Evolutionary conservation across 2,797 vertebrate genomes (phyloP), one percentile per base, ranked within the genome.

Genomic region (Sparus aurata): DNA sequence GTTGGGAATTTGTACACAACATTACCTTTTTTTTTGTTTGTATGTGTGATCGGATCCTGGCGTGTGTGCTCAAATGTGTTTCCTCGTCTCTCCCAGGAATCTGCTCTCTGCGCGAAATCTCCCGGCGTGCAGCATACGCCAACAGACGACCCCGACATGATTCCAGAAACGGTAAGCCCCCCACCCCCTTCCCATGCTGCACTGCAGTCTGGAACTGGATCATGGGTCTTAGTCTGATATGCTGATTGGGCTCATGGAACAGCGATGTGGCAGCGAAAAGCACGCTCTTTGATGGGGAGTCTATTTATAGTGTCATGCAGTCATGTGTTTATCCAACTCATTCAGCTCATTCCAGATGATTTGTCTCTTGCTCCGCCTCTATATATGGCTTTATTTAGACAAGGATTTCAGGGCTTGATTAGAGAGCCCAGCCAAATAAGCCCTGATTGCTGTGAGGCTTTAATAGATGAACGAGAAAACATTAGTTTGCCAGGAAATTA

Each of bases 271-370:
- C 89, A 83, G 81, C 17, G 59, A 92, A 8, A 8, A 79, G 85
- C 87, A 52, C 81, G 79, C 61, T 84, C 86, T 90, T 91, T 89
- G 91, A 91, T 86, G 88, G 83, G 30, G 71, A 70, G 73, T 87
- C 92, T 94, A 94, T 94, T 94, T 93, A 94, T 94, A 94, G 91
- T 83, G 67, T 69, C 66, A 80, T 89, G 92, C 88, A 89, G 89
- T 92, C 89, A 88, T 92, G 87, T 94, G 92, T 93, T 93, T 92
- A 92, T 91, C 87, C 85, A 89, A 87, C 87, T 92, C 86, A 88
- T 93, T 93, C 90, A 88, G 88, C 87, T 91, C 89, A 89, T 91
- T 93, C 89, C 89, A 91, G 91, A 91, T 93, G 87, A 92, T 92
- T 90, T 90, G 84, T 90, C 89, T 88, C 84, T 79, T 66, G 75